Evolutionary conservation across 1,140 invertebrate species (phyloP).

Genomic region (Trinorchestia longiramus): DNA sequence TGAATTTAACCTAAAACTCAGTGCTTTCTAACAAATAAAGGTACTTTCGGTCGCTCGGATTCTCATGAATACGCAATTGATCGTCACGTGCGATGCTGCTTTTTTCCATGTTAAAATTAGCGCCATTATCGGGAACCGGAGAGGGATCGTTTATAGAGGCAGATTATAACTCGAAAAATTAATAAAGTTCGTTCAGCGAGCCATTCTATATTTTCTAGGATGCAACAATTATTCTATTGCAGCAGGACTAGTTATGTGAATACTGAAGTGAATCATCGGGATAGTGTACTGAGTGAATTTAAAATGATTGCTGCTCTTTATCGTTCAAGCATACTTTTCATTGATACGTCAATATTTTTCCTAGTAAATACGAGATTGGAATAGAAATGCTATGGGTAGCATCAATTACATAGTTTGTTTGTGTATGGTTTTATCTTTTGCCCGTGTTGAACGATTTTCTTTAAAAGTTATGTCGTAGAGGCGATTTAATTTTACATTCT

Average conservation of each 20-base stretch:
- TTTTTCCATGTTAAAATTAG: constrained; percentile 44
- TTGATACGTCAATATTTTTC: background rate
- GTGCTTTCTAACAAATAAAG: background rate
- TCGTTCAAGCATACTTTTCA: background rate
- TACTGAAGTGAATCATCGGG: background rate
- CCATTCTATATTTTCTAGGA: background rate
- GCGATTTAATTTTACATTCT: no score
- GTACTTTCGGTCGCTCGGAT: background rate
- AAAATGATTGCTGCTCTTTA: background rate
- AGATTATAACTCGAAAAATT: background rate
- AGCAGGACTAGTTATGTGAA: background rate
- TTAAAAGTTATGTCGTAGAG: background rate
- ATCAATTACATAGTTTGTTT: background rate
- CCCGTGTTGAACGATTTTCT: background rate
- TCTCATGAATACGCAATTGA: constrained; percentile 50
- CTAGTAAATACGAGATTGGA: background rate
- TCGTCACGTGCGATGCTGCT: constrained; percentile 47
- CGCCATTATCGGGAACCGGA: constrained; percentile 20
- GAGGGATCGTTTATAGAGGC: background rate
- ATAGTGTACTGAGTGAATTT: background rate
- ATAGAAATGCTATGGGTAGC: background rate
- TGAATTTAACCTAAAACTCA: background rate
- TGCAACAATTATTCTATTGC: background rate
- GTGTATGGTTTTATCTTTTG: background rate
- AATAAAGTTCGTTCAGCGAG: background rate